Conservation (phyloP, 2,797 vertebrate species). For the Cuniculus paca region DNA sequence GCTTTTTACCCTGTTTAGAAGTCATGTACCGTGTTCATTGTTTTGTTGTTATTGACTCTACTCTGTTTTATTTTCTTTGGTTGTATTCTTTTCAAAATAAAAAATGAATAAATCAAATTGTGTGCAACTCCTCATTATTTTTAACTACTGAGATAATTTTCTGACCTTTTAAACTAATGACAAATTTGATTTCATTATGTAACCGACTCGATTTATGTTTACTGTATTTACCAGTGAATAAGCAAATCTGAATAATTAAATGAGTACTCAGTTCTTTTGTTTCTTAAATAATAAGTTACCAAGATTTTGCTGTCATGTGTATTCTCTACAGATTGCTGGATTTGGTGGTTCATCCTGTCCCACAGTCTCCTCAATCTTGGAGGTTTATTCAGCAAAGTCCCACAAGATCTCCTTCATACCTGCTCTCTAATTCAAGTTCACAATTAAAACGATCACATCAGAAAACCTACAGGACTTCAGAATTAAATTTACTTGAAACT, state of each 20-base stretch:
- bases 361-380: constrained; percentile 82
- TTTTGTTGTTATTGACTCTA: too few species aligned
- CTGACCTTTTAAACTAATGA: constrained; percentile 17
- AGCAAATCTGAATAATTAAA: constrained; percentile 10
- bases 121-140: neutral
- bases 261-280: neutral
- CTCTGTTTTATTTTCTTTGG: too few species aligned
- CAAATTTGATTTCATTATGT: neutral
- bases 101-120: too few species aligned
- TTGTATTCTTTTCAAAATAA: too few species aligned
- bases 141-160: constrained; percentile 48
- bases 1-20: too few species aligned
- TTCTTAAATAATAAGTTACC: neutral
- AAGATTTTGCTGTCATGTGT: constrained; percentile 4
- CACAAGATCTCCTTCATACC: constrained; percentile 84
- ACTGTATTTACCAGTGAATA: constrained; percentile 36
- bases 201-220: constrained; percentile 33
- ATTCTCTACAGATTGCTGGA: constrained; percentile 91
- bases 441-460: constrained; percentile 74
- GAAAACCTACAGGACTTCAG: constrained; percentile 88
- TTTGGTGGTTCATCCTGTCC: constrained; percentile 91
- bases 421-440: constrained; percentile 84
- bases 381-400: constrained; percentile 86
- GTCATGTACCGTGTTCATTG: too few species aligned
- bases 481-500: constrained; percentile 93